phyloP scores from a whole-genome alignment of 2,797 vertebrate species.

The Aulostomus chinensis region DNA sequence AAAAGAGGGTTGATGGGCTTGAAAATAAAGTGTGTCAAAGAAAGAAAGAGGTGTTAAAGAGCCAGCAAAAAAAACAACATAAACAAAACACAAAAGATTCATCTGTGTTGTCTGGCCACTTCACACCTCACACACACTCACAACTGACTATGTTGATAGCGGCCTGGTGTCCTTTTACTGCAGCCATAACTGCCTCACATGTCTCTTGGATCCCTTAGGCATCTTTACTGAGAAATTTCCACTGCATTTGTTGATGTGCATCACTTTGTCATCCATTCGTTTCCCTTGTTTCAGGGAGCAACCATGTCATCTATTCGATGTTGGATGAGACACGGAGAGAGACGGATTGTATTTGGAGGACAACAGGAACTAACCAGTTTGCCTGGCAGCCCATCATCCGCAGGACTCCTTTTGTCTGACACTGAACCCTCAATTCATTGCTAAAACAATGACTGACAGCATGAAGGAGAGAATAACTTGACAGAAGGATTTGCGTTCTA shows the following conservation, averaged over 20 bases:
- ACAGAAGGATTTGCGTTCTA: no score
- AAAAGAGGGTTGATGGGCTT: slow-evolving; percentile 50
- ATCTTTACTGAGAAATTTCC: background rate
- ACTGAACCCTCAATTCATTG: slow-evolving; percentile 7
- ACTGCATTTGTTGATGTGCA: no score
- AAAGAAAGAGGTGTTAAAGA: slow-evolving; percentile 33
- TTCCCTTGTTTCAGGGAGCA: slow-evolving; percentile 1
- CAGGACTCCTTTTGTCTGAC: slow-evolving; percentile 14
- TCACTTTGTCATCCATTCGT: no score
- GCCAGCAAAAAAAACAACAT: no score
- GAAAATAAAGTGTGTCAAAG: slow-evolving; percentile 44
- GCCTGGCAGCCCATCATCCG: slow-evolving; percentile 32
- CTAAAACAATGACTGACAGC: no score
- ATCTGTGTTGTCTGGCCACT: background rate
- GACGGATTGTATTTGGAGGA: slow-evolving; percentile 4
- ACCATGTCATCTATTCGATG: no score
- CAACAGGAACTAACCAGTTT: slow-evolving; percentile 25
- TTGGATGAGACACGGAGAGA: no score
- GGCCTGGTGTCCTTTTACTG: no score
- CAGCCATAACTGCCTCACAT: no score
- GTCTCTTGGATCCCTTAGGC: background rate
- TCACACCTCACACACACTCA: no score
- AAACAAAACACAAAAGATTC: slow-evolving; percentile 23
- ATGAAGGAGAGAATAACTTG: no score
- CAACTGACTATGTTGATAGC: no score